A percentile compares a stretch with the other conserved stretches of the same genome.
These are phyloP conservation scores for Mylabris sibirica DNA, from an alignment of 2,888 invertebrate genomes.

Conservation along the genomic window DNA sequence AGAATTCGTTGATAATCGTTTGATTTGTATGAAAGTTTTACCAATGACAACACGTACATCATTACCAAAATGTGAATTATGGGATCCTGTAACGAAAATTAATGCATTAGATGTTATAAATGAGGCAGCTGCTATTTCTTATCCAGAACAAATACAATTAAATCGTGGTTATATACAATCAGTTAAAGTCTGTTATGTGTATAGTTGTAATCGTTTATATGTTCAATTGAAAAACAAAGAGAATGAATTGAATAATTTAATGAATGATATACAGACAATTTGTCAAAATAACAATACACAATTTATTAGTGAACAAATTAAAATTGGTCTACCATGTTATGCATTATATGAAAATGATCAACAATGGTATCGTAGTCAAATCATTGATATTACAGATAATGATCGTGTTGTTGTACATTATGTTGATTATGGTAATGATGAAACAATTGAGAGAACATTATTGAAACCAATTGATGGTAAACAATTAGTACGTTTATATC, in stretches of 20 bases:
- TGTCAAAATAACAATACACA: conserved; percentile 60
- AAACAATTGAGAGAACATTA: conserved; percentile 69
- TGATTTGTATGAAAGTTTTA: conserved; percentile 72
- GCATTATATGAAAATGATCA: conserved; percentile 82
- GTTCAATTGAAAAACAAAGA: conserved; percentile 73
- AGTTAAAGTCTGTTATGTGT: conserved; percentile 71
- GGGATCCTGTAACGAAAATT: conserved; percentile 63
- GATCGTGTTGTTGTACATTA: conserved; percentile 72
- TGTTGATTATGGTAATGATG: conserved; percentile 96
- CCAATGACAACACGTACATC: conserved; percentile 74
- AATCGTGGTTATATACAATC: conserved; percentile 60
- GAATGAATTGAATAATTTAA: conserved; percentile 69
- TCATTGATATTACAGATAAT: conserved; percentile 62
- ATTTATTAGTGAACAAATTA: conserved; percentile 55
- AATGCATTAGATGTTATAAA: conserved; percentile 69
- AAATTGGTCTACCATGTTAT: conserved; percentile 73
- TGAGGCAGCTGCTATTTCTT: conserved; percentile 52
- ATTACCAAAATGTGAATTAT: conserved; percentile 78
- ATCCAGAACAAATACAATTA: conserved; percentile 53
- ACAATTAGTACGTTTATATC: conserved; percentile 68
- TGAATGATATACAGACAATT: conserved; percentile 71
- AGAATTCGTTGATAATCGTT: conserved; percentile 70
- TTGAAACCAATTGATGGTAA: conserved; percentile 72
- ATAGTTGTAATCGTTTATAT: conserved; percentile 76
- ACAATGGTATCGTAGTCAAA: conserved; percentile 90